Conservation (phyloP, 2,113 vertebrate genomes). For the Pelusios castaneus region DNA sequence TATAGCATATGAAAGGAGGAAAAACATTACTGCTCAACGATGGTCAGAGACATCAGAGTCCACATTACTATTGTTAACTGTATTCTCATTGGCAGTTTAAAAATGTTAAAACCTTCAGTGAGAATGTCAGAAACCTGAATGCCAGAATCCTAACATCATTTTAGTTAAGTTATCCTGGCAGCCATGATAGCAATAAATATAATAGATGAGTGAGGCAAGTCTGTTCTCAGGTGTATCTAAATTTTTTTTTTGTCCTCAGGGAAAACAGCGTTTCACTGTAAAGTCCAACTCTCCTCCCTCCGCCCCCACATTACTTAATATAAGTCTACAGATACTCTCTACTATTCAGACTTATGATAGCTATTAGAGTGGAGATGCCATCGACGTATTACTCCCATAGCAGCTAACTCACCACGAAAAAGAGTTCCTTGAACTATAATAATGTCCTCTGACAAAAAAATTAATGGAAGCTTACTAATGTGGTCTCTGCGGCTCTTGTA, state of each 20-base stretch:
- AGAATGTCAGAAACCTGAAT: neutral
- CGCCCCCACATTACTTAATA: constrained; percentile 5
- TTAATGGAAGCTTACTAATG: neutral
- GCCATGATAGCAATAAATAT: neutral
- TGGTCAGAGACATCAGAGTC: neutral
- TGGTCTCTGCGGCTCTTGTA: neutral
- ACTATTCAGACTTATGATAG: neutral
- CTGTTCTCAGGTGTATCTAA: neutral
- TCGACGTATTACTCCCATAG: neutral
- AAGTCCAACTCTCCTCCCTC: neutral
- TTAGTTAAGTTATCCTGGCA: neutral
- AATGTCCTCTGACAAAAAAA: neutral
- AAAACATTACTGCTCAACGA: neutral
- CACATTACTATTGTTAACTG: neutral
- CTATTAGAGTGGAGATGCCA: neutral
- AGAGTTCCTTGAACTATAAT: too few species aligned
- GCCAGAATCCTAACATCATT: neutral
- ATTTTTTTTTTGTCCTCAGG: neutral
- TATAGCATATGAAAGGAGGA: neutral
- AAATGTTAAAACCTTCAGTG: neutral
- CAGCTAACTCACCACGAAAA: neutral
- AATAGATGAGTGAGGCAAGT: neutral
- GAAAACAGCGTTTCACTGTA: neutral
- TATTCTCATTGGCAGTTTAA: neutral
- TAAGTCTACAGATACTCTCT: too few species aligned